Conservation (phyloP, 2,888 invertebrate species). For the Eilema sororculum region DNA sequence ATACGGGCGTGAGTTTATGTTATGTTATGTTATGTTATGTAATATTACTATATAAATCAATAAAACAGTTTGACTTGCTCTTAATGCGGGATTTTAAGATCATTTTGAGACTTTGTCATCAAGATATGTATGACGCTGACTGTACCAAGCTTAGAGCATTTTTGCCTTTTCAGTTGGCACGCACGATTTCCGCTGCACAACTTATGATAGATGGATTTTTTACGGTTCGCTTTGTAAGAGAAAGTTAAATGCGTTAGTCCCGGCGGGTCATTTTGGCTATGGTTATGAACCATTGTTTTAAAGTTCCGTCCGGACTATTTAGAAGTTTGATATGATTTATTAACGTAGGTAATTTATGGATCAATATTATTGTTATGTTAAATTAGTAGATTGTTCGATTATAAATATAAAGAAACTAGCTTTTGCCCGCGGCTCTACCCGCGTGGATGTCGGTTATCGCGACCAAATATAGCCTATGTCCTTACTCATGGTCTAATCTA, state of each 20-base stretch:
- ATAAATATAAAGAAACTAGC: too few species aligned
- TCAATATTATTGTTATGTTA: not conserved
- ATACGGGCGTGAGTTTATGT: too few species aligned
- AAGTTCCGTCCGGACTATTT: not conserved
- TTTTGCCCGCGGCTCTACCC: too few species aligned
- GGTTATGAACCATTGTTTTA: conserved; percentile 5
- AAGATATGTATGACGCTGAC: too few species aligned
- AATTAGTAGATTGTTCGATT: not conserved
- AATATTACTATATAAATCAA: too few species aligned
- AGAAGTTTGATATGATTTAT: not conserved
- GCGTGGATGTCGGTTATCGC: too few species aligned
- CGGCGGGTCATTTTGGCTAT: conserved; percentile 22
- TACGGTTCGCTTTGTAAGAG: conserved; percentile 41
- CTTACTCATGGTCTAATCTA: too few species aligned
- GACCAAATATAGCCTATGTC: too few species aligned
- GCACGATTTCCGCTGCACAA: conserved; percentile 41
- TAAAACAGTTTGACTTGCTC: too few species aligned
- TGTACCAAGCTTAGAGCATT: conserved; percentile 43
- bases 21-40: too few species aligned
- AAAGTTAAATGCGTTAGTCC: conserved; percentile 50
- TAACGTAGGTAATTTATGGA: not conserved
- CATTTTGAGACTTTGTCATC: too few species aligned
- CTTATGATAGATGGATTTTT: conserved; percentile 54
- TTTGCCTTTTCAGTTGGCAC: conserved; percentile 56
- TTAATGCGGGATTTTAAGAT: too few species aligned